Percentiles rank a stretch among this genome's conserved stretches.
Evolutionary conservation across 2,888 invertebrate genomes (phyloP).

Genomic region (Homarus gammarus): DNA sequence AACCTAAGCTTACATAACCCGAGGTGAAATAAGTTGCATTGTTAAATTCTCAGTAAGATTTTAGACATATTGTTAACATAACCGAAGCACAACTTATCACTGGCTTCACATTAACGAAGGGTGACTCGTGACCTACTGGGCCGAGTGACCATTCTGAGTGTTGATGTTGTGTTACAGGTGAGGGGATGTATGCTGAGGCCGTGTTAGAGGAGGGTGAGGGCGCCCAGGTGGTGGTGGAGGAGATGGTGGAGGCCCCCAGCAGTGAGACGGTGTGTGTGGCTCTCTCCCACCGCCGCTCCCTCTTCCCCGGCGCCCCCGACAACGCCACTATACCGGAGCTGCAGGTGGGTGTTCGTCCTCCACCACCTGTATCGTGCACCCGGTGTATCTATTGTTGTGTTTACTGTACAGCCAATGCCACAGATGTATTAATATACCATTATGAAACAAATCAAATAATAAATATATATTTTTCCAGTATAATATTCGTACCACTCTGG

Average conservation of each 20-base stretch:
- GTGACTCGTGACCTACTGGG: too few relatives aligned
- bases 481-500: not conserved
- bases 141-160: too few relatives aligned
- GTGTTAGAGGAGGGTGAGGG: constrained; percentile 35
- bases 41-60: too few relatives aligned
- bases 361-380: too few relatives aligned
- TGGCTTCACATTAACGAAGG: too few relatives aligned
- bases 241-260: constrained; percentile 37
- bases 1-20: too few relatives aligned
- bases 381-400: too few relatives aligned
- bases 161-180: constrained; percentile 42
- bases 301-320: not conserved
- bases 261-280: constrained; percentile 42
- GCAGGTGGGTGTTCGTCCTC: not conserved
- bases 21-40: too few relatives aligned
- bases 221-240: constrained; percentile 41
- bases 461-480: not conserved
- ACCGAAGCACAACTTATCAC: too few relatives aligned
- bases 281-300: constrained; percentile 50
- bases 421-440: too few relatives aligned
- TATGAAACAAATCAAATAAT: not conserved
- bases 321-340: constrained; percentile 13
- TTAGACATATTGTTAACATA: too few relatives aligned
- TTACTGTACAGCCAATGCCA: too few relatives aligned
- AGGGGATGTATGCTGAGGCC: constrained; percentile 39